Conservation (phyloP, 2,113 vertebrate species). For the Triplophysa tibetana region DNA sequence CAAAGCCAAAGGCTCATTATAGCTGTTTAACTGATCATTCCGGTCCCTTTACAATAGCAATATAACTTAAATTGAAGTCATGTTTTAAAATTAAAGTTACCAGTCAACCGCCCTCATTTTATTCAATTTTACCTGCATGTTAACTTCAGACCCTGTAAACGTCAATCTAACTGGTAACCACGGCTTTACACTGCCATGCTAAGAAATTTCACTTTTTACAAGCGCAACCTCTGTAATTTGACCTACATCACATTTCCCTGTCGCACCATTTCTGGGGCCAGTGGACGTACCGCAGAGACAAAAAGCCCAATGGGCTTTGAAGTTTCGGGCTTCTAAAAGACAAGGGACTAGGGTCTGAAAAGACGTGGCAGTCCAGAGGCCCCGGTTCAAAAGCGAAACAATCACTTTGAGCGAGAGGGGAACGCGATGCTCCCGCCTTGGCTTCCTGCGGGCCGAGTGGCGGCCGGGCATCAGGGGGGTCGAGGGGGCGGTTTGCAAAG, state of each 20-base stretch:
- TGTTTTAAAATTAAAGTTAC: neutral
- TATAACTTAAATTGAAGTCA: neutral
- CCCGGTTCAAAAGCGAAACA: conserved; percentile 89
- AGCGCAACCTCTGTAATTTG: conserved; percentile 85
- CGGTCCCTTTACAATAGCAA: too few relatives aligned
- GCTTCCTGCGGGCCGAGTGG: conserved; percentile 75
- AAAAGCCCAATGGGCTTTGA: conserved; percentile 91
- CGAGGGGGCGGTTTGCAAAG: conserved; percentile 71
- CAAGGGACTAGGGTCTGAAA: conserved; percentile 28
- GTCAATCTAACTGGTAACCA: conserved; percentile 77
- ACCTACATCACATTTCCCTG: conserved; percentile 95
- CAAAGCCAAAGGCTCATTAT: too few relatives aligned
- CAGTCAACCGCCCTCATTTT: neutral
- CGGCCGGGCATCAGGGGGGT: conserved; percentile 72
- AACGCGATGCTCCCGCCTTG: conserved; percentile 88
- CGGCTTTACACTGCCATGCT: conserved; percentile 77
- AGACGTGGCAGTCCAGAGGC: conserved; percentile 71
- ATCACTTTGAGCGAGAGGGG: conserved; percentile 89
- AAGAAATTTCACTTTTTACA: conserved; percentile 82
- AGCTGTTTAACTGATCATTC: too few relatives aligned
- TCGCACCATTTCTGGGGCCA: conserved; percentile 92
- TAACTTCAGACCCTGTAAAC: neutral
- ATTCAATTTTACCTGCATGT: neutral
- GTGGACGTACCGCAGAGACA: conserved; percentile 88
- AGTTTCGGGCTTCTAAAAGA: conserved; percentile 68